Base-by-base conservation (phyloP, 2,113 vertebrate species). In the Xiphophorus couchianus region DNA sequence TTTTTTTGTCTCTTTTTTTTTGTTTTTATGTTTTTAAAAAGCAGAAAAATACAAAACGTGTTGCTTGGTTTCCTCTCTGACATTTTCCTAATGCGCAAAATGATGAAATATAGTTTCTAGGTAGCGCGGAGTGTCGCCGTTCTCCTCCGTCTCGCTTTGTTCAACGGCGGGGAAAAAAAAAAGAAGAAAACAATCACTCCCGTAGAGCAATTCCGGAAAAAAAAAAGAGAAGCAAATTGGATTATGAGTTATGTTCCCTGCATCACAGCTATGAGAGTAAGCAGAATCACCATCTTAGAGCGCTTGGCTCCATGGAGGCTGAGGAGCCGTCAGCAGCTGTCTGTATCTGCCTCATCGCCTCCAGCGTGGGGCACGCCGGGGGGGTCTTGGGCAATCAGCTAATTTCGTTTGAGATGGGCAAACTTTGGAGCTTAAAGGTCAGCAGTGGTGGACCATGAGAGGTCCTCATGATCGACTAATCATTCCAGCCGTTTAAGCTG, bases 401-500 rank as follows among this genome's bases (percentile, higher is more conserved):
- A 15, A 63, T 85, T 77, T 58, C 30, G 69, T 79, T 51, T 29
- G 81, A 72, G 79, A 73, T 39, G 51, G 67, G 70, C 48, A 51
- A 44, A 69, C 77, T 71, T 66, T 65, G 0, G 3, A 69, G 71
- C 84, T 77, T 70, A 89, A 92, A 91, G 89, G 88, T 92, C 86
- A 86, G 60, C 73, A 69, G 76, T 69, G 77, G 62, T 67, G 80
- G 71, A 87, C 82, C 74, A 89, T 86, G 80, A 90, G 74, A 77
- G 76, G 67, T 84, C 22, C 3, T 78, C 74, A 88, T 68, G 80
- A 85, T 78, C 66, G 74, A 74, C 74, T 75, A 80, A 87, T 73
- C 80, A 77, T 74, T 84, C n/a, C 44, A 73, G 73, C 64, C 76
- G 64, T 86, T 77, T 78, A 78, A 58, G 78, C 67, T 13, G 39